Evolutionary conservation across 2,797 vertebrate genomes (phyloP), one percentile per base, ranked within the genome.

Genomic region (Psittacula echo): DNA sequence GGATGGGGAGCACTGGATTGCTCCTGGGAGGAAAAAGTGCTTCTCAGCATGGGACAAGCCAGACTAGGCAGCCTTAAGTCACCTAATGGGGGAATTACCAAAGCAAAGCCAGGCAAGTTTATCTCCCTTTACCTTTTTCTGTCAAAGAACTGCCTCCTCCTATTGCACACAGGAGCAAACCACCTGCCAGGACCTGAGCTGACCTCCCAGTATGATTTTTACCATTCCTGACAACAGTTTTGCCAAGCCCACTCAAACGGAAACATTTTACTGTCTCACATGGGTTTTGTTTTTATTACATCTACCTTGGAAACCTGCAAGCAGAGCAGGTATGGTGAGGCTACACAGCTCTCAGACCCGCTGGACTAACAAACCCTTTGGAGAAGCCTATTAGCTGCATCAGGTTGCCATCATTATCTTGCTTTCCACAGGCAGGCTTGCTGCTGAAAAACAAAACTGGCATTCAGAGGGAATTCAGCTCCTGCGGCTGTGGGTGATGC

Each of bases 191-290:
- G 74, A 94, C 94, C 85, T 2, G 14, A 93, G 82, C 34, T 94
- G 85, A 94, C 89, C 83, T 94, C 68, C 48, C 5, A 0, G 7
- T 76, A 21, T 93, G 95, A 95, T 81, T 86, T 85, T 93, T 89
- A 96, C 56, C 32, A 8, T 84, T 96, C 48, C 85, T 94, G 95
- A 96, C 96, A 97, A 70, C 23, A 37, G 47, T 47, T 97, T 77
- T 81, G 75, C 92, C 0, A 0, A 89, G 75, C 65, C 32, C 4
- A 5, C 72, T 94, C 90, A 92, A 74, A 90, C 41, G 91, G 94
- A 93, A 96, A 93, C 26, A 81, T 91, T 92, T 53, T 79, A 21
- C 78, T 51, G 84, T 79, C 75, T 84, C 85, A 78, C 32, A 0
- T 66, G 86, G 78, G 56, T 44, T 60, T 62, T 87, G 77, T 50